Evolutionary conservation across 2,888 invertebrate species (phyloP).

Genomic region (Sarcophaga subvicina): DNA sequence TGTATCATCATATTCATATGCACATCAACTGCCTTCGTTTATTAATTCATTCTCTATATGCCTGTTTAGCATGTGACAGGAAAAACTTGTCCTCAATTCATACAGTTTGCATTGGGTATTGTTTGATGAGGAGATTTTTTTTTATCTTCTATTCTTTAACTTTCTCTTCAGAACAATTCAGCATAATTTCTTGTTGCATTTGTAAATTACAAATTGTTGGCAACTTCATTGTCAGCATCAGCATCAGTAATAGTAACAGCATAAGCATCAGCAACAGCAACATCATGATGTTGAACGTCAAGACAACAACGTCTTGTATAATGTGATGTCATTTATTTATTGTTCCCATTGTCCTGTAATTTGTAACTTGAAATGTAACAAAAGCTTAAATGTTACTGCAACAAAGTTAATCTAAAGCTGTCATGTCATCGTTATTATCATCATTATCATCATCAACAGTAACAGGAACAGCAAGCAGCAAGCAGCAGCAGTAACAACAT

Average conservation of each 20-base stretch:
- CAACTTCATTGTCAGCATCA: slow-evolving; percentile 61
- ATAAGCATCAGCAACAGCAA: slow-evolving; percentile 33
- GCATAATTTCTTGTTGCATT: slow-evolving; percentile 46
- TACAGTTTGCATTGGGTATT: slow-evolving; percentile 22
- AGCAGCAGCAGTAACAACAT: background rate
- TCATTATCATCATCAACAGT: slow-evolving; percentile 17
- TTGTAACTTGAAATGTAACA: slow-evolving; percentile 65
- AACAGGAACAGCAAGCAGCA: background rate
- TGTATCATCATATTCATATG: slow-evolving; percentile 8
- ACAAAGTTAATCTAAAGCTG: slow-evolving; percentile 64
- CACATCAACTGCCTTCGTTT: background rate
- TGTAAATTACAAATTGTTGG: slow-evolving; percentile 55
- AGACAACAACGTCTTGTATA: slow-evolving; percentile 57
- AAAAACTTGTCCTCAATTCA: slow-evolving; percentile 16
- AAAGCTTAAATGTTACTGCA: slow-evolving; percentile 62
- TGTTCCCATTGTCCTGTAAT: slow-evolving; percentile 65
- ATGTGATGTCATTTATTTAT: slow-evolving; percentile 63
- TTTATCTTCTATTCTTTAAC: slow-evolving; percentile 1
- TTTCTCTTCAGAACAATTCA: slow-evolving; percentile 13
- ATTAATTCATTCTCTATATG: background rate
- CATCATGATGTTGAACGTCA: slow-evolving; percentile 44
- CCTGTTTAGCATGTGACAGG: slow-evolving; percentile 23
- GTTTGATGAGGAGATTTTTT: slow-evolving; percentile 25
- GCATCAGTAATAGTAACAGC: slow-evolving; percentile 26
- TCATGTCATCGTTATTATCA: slow-evolving; percentile 54